phyloP scores from a whole-genome alignment of 1,140 invertebrate genomes.

The Planococcus citri region DNA sequence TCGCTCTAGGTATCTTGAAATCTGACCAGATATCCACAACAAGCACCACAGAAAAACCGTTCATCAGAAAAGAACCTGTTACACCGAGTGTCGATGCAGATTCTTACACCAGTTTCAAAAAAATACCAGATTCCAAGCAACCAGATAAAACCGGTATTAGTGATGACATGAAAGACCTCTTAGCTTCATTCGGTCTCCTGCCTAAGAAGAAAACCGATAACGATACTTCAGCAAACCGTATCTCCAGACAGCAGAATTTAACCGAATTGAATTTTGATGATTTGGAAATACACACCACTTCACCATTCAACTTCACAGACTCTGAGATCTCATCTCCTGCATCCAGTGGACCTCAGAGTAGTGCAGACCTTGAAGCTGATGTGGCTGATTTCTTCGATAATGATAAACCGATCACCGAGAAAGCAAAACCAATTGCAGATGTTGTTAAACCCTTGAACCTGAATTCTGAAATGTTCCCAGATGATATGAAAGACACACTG shows the following conservation, averaged over 20 bases:
- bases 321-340: background rate
- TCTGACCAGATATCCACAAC: background rate
- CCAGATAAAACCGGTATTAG: constrained; percentile 26
- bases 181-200: constrained; percentile 43
- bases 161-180: constrained; percentile 42
- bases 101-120: constrained; percentile 45
- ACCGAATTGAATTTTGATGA: background rate
- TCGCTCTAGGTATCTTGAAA: background rate
- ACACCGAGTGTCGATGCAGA: constrained; percentile 32
- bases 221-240: background rate
- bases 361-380: background rate
- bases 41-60: background rate
- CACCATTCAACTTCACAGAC: background rate
- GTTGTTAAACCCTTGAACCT: background rate
- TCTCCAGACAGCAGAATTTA: constrained; percentile 1
- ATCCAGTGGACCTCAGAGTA: background rate
- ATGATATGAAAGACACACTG: background rate
- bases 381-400: background rate
- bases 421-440: background rate
- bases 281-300: background rate
- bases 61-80: background rate
- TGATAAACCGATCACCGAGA: no score
- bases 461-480: background rate
- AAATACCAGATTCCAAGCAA: constrained; percentile 35
- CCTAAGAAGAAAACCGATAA: constrained; percentile 23